Conservation (phyloP, 1,140 invertebrate genomes). For the Lordiphosa mommai region DNA sequence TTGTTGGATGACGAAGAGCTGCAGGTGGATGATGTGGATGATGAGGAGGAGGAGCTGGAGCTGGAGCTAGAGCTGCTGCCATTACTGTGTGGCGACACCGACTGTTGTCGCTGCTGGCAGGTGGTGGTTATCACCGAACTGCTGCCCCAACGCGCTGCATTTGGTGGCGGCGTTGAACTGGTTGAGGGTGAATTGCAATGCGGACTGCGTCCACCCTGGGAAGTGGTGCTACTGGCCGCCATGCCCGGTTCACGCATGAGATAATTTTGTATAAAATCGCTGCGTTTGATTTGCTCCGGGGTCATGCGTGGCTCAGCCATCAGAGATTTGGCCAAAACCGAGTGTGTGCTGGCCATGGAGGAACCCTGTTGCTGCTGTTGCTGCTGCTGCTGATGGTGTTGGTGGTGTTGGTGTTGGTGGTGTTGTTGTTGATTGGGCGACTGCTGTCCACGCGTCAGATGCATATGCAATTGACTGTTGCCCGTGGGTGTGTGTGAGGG, state of each 20-base stretch:
- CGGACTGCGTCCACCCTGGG: conserved; percentile 58
- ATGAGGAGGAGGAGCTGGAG: conserved; percentile 52
- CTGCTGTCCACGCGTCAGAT: conserved; percentile 76
- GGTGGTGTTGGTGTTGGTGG: conserved; percentile 25
- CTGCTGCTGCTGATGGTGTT: conserved; percentile 33
- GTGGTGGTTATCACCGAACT: conserved; percentile 81
- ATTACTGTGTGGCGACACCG: conserved; percentile 60
- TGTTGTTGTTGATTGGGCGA: conserved; percentile 35
- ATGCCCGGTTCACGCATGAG: conserved; percentile 87
- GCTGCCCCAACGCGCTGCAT: conserved; percentile 36
- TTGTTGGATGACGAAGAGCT: conserved; percentile 34
- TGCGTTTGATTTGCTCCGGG: conserved; percentile 92
- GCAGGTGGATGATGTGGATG: conserved; percentile 40
- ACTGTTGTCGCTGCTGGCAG: conserved; percentile 79
- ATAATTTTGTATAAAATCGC: conserved; percentile 93
- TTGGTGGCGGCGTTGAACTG: conserved; percentile 40
- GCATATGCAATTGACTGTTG: conserved; percentile 81
- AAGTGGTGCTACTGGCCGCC: conserved; percentile 56
- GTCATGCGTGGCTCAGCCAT: conserved; percentile 94
- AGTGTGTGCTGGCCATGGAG: conserved; percentile 90
- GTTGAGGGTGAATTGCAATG: conserved; percentile 48
- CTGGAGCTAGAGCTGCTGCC: conserved; percentile 45
- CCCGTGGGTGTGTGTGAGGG: conserved; percentile 14
- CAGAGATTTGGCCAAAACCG: conserved; percentile 90
- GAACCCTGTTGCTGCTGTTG: conserved; percentile 53